A percentile compares a stretch with the other conserved stretches of the same genome.
These are phyloP conservation scores for Ophraella communa DNA, from an alignment of 2,888 invertebrate genomes.

Conservation along the genomic window DNA sequence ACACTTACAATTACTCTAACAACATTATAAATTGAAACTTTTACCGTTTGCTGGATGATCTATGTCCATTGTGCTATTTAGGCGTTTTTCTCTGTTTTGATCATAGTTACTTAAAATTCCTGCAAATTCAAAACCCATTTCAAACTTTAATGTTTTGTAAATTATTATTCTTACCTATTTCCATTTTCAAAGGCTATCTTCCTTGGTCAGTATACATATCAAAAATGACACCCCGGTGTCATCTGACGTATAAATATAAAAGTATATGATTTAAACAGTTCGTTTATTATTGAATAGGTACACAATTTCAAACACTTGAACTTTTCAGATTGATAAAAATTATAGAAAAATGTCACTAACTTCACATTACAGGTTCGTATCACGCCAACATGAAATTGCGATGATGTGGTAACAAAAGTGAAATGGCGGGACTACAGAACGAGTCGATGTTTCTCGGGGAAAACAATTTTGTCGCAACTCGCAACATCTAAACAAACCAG, in stretches of 20 bases:
- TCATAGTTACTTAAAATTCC: conserved; percentile 36
- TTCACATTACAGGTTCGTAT: conserved; percentile 35
- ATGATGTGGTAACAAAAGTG: conserved; percentile 33
- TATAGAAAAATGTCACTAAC: conserved; percentile 6
- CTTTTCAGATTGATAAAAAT: conserved; percentile 9
- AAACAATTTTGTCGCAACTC: conserved; percentile 36
- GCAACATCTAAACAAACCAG: conserved; percentile 13
- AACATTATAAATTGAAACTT: conserved; percentile 7
- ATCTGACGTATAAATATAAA: conserved; percentile 24
- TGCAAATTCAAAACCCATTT: conserved; percentile 17
- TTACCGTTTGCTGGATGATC: conserved; percentile 18
- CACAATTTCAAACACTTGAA: neutral
- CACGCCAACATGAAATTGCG: conserved; percentile 29
- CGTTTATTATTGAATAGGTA: neutral
- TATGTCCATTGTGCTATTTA: conserved; percentile 22
- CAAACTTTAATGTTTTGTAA: neutral
- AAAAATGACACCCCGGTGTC: conserved; percentile 32
- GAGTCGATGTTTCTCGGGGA: conserved; percentile 32
- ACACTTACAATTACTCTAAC: neutral
- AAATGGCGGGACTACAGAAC: conserved; percentile 35
- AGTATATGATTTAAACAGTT: neutral
- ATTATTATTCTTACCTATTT: conserved; percentile 32
- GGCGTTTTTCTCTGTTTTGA: conserved; percentile 25
- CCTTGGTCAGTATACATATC: conserved; percentile 25
- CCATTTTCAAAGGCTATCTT: conserved; percentile 36